These are phyloP conservation scores for Zaprionus bogoriensis DNA, from an alignment of 2,888 invertebrate genomes.

Conservation along the genomic window DNA sequence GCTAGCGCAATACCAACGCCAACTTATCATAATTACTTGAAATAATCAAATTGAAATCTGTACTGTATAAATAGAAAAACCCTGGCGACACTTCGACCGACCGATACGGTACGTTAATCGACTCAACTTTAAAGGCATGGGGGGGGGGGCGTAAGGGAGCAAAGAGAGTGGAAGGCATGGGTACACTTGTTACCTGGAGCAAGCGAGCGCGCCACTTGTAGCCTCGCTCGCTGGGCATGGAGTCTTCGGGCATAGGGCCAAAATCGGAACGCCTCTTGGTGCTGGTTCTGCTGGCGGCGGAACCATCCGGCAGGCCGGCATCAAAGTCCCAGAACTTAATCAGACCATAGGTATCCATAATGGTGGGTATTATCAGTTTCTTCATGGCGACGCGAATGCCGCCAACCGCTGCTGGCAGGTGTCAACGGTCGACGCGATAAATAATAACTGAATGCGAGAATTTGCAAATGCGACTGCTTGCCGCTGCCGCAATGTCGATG, in stretches of 20 bases:
- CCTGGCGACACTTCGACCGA: neutral
- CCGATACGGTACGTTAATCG: constrained; percentile 14
- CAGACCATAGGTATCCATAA: constrained; percentile 78
- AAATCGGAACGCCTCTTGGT: constrained; percentile 9
- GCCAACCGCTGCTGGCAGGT: constrained; percentile 51
- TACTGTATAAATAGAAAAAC: neutral
- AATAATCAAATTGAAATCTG: constrained; percentile 1
- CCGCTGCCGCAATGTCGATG: constrained; percentile 5
- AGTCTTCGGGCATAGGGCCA: constrained; percentile 10
- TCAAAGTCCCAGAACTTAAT: constrained; percentile 80
- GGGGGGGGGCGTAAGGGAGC: neutral
- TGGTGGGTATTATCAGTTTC: constrained; percentile 75
- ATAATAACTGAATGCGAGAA: constrained; percentile 74
- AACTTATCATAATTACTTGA: constrained; percentile 25
- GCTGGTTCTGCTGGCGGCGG: neutral
- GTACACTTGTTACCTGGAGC: constrained; percentile 44
- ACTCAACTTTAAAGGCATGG: neutral
- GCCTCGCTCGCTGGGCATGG: constrained; percentile 45
- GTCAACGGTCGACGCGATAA: constrained; percentile 76
- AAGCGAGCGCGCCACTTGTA: constrained; percentile 47
- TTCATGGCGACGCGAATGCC: constrained; percentile 56
- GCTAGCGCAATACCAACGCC: neutral
- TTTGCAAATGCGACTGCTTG: constrained; percentile 34
- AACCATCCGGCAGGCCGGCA: constrained; percentile 54
- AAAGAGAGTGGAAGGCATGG: neutral